Percentiles rank a stretch among this genome's conserved stretches.
These are phyloP conservation scores for Tangara arthus DNA, from an alignment of 2,797 vertebrate genomes.

Conservation along the genomic window DNA sequence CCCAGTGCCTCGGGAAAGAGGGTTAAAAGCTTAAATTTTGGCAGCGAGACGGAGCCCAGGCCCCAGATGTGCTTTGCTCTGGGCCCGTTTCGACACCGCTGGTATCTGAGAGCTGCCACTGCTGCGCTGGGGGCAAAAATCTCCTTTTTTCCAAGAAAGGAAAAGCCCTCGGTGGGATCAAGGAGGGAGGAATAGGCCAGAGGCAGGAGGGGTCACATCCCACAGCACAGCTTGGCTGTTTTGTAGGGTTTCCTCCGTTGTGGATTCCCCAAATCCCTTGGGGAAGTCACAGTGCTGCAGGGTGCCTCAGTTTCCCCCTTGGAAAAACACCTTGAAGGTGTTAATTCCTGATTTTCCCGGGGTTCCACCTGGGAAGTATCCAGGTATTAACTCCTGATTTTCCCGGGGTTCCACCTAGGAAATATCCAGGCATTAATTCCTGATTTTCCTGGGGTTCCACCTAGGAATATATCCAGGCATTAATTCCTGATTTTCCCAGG, in stretches of 20 bases:
- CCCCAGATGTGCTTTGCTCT: conserved; percentile 20
- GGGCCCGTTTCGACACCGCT: background rate
- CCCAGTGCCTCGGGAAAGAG: conserved; percentile 21
- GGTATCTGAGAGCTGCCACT: background rate
- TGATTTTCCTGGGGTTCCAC: background rate
- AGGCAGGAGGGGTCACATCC: background rate
- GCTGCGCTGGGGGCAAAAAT: background rate
- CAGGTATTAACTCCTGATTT: background rate
- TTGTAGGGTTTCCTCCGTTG: background rate
- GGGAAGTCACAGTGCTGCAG: fast-evolving
- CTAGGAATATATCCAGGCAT: too few species aligned
- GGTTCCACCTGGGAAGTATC: too few species aligned
- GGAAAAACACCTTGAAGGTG: background rate
- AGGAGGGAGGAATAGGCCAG: background rate
- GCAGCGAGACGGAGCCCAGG: background rate
- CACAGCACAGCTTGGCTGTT: background rate
- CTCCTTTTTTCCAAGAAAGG: background rate
- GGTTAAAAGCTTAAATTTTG: conserved; percentile 38
- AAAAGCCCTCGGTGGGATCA: background rate
- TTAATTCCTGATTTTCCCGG: background rate
- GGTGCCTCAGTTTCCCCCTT: background rate
- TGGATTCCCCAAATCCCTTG: fast-evolving
- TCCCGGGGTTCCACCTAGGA: fast-evolving
- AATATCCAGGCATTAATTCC: background rate
- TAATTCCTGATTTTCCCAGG: background rate